Conservation (phyloP, 53 echinoderm and acorn worm species). For the Glandiceps talaboti region DNA sequence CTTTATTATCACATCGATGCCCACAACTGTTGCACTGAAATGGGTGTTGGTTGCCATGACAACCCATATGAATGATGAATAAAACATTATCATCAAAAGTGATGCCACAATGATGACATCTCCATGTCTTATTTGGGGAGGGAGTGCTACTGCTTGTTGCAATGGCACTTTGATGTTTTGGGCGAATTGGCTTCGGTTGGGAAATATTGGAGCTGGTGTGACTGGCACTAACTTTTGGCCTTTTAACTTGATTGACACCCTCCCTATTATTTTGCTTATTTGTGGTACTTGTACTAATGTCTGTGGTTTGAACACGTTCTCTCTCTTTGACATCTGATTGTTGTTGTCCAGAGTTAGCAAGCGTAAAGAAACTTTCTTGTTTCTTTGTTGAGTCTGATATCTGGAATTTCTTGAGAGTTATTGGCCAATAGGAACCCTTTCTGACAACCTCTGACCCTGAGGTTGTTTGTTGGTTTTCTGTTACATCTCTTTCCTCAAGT, state of each 20-base stretch:
- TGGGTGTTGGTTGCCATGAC: constrained; percentile 47
- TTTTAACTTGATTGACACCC: neutral
- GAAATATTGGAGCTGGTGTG: neutral
- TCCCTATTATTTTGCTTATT: neutral
- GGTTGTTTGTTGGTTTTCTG: neutral
- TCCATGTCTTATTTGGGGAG: constrained; percentile 19
- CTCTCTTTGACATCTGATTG: neutral
- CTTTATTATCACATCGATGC: constrained; percentile 35
- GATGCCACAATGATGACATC: constrained; percentile 51
- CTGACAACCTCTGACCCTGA: neutral
- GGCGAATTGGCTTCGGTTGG: neutral
- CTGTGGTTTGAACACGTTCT: neutral
- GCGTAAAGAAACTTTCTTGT: neutral
- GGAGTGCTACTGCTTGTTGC: neutral
- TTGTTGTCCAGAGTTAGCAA: neutral
- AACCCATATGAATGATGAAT: constrained; percentile 73
- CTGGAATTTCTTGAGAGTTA: no score
- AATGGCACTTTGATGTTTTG: neutral
- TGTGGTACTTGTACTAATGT: neutral
- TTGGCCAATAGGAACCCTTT: neutral
- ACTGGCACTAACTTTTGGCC: neutral
- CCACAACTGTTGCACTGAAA: constrained; percentile 71
- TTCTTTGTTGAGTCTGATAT: no score
- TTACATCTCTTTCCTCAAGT: neutral
- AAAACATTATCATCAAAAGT: constrained; percentile 69